Evolutionary conservation across 2,888 invertebrate species (phyloP).

Genomic region (Hypselothyrea guttata): DNA sequence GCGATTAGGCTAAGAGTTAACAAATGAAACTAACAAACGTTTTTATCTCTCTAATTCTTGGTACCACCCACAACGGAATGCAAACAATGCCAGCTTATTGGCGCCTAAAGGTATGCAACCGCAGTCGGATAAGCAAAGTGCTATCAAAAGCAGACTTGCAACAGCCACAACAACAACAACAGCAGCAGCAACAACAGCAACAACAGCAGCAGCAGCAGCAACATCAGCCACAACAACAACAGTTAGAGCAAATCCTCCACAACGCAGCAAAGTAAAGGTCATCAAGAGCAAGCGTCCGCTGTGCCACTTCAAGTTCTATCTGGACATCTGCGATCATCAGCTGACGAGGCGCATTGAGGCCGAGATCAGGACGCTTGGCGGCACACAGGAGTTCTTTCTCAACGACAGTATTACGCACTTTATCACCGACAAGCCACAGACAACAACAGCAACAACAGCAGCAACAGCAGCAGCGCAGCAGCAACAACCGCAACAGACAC

Average conservation of each 20-base stretch:
- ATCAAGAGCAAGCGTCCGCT: conserved; percentile 84
- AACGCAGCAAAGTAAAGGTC: conserved; percentile 75
- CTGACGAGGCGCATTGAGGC: conserved; percentile 86
- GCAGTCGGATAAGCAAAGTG: conserved; percentile 81
- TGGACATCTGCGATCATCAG: conserved; percentile 89
- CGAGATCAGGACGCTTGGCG: conserved; percentile 88
- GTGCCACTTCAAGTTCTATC: conserved; percentile 88
- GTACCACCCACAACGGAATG: conserved; percentile 49
- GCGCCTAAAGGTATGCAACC: conserved; percentile 83
- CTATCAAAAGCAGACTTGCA: conserved; percentile 78
- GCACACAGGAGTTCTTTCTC: conserved; percentile 82
- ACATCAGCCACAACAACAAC: conserved; percentile 63
- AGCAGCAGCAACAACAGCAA: conserved; percentile 46
- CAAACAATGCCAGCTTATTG: conserved; percentile 73
- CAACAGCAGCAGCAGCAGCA: conserved; percentile 55
- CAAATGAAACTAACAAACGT: conserved; percentile 26
- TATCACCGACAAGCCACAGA: conserved; percentile 79
- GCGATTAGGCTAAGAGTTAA: conserved; percentile 7
- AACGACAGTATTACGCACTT: conserved; percentile 81
- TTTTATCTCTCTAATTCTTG: conserved; percentile 57
- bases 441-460: not conserved
- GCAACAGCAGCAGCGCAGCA: conserved; percentile 12
- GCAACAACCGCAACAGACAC: conserved; percentile 31
- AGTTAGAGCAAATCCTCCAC: conserved; percentile 33
- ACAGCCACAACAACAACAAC: conserved; percentile 69